Conservation (phyloP, 2,888 invertebrate species). For the Drosophila dives region DNA sequence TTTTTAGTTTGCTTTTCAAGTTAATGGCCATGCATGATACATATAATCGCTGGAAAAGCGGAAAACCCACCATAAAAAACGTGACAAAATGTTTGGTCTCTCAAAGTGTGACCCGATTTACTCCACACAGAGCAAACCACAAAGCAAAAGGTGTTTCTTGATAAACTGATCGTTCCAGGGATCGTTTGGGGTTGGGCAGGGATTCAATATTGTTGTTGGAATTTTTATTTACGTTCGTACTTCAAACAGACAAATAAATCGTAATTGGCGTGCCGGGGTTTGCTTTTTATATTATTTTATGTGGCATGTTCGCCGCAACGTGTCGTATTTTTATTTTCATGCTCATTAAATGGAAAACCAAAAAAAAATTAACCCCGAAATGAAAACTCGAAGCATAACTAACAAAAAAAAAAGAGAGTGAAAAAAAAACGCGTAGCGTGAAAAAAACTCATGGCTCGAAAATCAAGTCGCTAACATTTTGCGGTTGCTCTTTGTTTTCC, state of each 20-base stretch:
- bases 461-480: constrained; percentile 50
- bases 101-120: constrained; percentile 53
- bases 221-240: constrained; percentile 67
- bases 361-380: constrained; percentile 21
- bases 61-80: constrained; percentile 49
- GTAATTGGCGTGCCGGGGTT: constrained; percentile 77
- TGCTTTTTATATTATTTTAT: constrained; percentile 38
- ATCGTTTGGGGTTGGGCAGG: constrained; percentile 25
- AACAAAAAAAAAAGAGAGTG: neutral
- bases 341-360: constrained; percentile 58
- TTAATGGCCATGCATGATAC: constrained; percentile 64
- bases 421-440: constrained; percentile 34
- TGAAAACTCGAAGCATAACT: constrained; percentile 47
- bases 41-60: constrained; percentile 72
- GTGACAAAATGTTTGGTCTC: constrained; percentile 72
- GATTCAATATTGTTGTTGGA: constrained; percentile 11
- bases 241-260: constrained; percentile 76
- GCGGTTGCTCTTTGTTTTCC: constrained; percentile 51
- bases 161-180: constrained; percentile 56
- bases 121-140: constrained; percentile 29
- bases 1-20: constrained; percentile 7
- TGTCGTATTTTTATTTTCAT: constrained; percentile 54
- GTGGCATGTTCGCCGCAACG: constrained; percentile 28
- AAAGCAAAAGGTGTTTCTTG: constrained; percentile 45
- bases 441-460: constrained; percentile 23